Base-by-base conservation (phyloP, 1,140 invertebrate species). In the Akabosia matsudoensis region DNA sequence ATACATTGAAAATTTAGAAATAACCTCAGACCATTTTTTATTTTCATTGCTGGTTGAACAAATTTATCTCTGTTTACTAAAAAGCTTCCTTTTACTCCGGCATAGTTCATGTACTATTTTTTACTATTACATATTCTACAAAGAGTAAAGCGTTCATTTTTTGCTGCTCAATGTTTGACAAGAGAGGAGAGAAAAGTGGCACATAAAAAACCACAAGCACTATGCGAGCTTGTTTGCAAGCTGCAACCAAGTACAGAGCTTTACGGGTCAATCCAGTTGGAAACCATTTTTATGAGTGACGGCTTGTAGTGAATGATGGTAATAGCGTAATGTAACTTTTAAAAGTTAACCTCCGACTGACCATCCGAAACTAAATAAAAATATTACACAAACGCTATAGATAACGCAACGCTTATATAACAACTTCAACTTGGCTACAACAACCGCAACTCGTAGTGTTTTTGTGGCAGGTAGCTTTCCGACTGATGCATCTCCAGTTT, bases 221-320 rank as follows among this genome's bases (percentile, higher is more conserved):
- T 18, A 18, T 10, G 37, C 18, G 37, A 45, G 37, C 18, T 7
- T 45, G 37, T 45, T 7, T 45, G n/a, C n/a, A n/a, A n/a, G n/a
- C 37, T 45, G 37, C 18, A 45, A 18, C n/a, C 37, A 18, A 18
- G 37, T 45, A 10, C 37, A 45, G 7, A 45, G 37, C 37, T 45
- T 45, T 67, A 67, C 61, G 61, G 61, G 61, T 67, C 61, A 67
- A 67, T 67, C 61, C 61, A 67, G 61, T 30, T 67, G 61, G 61
- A 67, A 67, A 67, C 61, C 61, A 22, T 67, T 67, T 56, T 67
- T 67, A 67, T 67, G 61, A 67, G 61, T 67, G 61, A 67, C 61
- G 61, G 61, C 61, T 67, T 67, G 61, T 67, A 30, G 61, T 30
- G 61, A 67, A 67, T 67, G 61, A 67, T 67, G 61, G 61, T 67